A percentile compares a stretch with the other conserved stretches of the same genome.
Conservation (phyloP, 2,797 vertebrate genomes). For the Tauraco hartlaubi region DNA sequence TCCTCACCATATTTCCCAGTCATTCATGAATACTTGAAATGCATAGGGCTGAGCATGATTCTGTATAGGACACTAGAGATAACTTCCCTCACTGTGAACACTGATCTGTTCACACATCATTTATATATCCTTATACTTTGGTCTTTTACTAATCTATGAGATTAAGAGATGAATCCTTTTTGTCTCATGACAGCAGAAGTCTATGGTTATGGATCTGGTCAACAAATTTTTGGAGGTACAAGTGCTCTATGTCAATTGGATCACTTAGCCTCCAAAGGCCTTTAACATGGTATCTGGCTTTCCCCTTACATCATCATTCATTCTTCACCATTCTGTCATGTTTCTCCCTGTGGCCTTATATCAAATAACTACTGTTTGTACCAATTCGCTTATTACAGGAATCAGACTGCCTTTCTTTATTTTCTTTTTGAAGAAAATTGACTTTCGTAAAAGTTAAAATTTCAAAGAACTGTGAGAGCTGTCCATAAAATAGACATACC, state of each 20-base stretch:
- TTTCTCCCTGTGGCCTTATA: neutral
- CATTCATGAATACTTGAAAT: neutral
- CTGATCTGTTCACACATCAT: neutral
- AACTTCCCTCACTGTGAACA: neutral
- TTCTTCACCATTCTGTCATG: neutral
- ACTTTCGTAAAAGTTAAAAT: neutral
- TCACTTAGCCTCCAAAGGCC: neutral
- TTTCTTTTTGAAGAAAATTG: neutral
- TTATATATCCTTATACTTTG: neutral
- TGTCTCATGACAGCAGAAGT: neutral
- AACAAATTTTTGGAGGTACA: neutral
- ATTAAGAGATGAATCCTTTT: neutral
- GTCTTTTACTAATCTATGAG: neutral
- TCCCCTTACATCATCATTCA: neutral
- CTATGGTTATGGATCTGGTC: neutral
- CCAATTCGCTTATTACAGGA: neutral
- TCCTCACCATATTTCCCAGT: neutral
- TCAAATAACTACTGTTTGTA: neutral
- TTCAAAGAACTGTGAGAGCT: neutral
- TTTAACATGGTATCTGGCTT: neutral
- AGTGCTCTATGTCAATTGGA: neutral
- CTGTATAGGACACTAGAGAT: neutral
- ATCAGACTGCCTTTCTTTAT: neutral
- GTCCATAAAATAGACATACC: neutral
- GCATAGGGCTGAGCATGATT: neutral